Conservation (phyloP, 2,797 vertebrate species). For the Hybognathus amarus region DNA sequence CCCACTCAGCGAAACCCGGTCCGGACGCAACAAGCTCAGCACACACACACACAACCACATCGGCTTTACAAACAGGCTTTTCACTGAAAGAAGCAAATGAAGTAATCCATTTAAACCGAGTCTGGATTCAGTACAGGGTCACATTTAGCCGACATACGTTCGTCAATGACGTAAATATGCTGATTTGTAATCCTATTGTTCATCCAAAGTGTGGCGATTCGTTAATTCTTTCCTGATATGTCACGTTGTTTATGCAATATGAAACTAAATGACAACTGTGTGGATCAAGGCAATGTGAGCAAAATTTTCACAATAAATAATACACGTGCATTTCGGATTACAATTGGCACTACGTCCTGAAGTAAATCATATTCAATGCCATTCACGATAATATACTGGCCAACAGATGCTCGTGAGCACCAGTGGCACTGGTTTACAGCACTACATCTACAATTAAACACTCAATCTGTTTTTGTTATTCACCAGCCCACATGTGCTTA, state of each 20-base stretch:
- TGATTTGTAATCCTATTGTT: background rate
- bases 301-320: background rate
- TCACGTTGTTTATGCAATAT: background rate
- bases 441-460: background rate
- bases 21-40: slow-evolving; percentile 24
- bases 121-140: background rate
- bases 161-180: background rate
- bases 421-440: background rate
- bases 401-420: background rate
- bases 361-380: background rate
- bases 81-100: background rate
- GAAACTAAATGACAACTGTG: background rate
- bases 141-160: too few species aligned
- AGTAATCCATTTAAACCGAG: background rate
- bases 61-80: slow-evolving; percentile 17
- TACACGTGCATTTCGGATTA: background rate
- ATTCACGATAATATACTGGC: background rate
- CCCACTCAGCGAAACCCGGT: slow-evolving; percentile 29
- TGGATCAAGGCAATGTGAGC: too few species aligned
- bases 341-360: background rate
- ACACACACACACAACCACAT: slow-evolving; percentile 10
- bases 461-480: background rate
- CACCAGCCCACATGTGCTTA: background rate
- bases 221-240: background rate
- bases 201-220: background rate